Evolutionary conservation across 2,888 invertebrate species (phyloP).

Genomic region (Tipula confusa): DNA sequence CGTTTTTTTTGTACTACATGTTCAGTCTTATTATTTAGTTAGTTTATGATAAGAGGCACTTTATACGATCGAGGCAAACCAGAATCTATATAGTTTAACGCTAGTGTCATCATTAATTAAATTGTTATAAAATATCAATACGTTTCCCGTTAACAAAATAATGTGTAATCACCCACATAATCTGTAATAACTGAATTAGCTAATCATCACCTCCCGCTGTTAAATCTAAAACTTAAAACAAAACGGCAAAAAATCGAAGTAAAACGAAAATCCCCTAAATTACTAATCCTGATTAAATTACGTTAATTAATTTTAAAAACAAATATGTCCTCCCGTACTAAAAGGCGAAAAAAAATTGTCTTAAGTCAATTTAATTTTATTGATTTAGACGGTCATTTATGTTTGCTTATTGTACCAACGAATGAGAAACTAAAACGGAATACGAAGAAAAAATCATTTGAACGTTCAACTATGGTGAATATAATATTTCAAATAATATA

Average conservation of each 20-base stretch:
- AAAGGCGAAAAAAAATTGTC: not conserved
- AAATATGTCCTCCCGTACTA: not conserved
- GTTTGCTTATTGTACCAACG: not conserved
- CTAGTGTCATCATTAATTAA: too few species aligned
- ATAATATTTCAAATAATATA: too few species aligned
- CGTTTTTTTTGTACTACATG: too few species aligned
- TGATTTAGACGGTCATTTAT: constrained; percentile 20
- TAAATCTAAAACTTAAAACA: not conserved
- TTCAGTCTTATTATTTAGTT: too few species aligned
- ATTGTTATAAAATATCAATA: too few species aligned
- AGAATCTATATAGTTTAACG: too few species aligned
- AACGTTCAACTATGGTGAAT: not conserved
- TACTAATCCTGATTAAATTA: constrained; percentile 5
- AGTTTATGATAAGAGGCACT: too few species aligned
- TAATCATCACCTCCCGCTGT: not conserved
- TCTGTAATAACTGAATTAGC: not conserved
- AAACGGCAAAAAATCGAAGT: not conserved
- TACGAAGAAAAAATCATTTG: not conserved
- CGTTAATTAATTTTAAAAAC: not conserved
- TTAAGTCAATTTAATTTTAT: not conserved
- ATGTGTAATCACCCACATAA: not conserved
- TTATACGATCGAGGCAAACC: too few species aligned
- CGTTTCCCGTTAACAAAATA: too few species aligned
- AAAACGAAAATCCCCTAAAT: not conserved
- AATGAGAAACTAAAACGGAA: not conserved